These are phyloP conservation scores for Stenoptilia bipunctidactyla DNA, from an alignment of 2,888 invertebrate species.

Conservation along the genomic window DNA sequence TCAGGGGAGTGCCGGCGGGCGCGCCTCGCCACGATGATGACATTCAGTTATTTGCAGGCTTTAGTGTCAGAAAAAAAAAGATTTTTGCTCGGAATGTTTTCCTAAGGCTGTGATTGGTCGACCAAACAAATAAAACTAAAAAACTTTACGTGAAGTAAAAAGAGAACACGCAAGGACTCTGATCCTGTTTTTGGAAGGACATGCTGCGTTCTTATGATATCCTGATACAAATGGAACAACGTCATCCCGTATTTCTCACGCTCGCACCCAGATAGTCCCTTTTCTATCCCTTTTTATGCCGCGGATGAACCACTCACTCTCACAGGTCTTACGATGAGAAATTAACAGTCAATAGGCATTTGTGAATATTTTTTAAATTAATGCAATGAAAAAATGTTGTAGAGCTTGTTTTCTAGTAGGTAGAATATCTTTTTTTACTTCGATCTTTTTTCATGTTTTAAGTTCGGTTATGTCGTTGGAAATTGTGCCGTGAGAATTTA, in stretches of 20 bases:
- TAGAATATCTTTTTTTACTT: not conserved
- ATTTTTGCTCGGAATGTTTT: not conserved
- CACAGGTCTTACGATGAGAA: slow-evolving; percentile 28
- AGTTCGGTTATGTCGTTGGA: too few species aligned
- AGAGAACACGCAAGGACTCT: not conserved
- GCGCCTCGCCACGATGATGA: slow-evolving; percentile 22
- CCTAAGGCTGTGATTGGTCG: not conserved
- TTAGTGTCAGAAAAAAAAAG: not conserved
- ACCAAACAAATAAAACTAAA: not conserved
- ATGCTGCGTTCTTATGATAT: slow-evolving; percentile 23
- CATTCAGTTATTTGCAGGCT: slow-evolving; percentile 29
- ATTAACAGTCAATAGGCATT: slow-evolving; percentile 14
- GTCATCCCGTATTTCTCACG: slow-evolving; percentile 66
- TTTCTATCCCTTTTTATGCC: slow-evolving; percentile 36
- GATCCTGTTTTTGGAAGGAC: too few species aligned
- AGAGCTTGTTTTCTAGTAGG: not conserved
- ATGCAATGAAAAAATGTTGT: not conserved
- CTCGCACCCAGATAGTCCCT: slow-evolving; percentile 41
- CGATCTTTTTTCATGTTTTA: too few species aligned
- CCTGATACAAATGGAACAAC: slow-evolving; percentile 49
- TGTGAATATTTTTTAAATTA: not conserved
- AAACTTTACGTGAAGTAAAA: not conserved
- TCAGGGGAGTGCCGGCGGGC: slow-evolving; percentile 58
- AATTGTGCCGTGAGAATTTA: too few species aligned
- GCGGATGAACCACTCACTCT: slow-evolving; percentile 35